Conservation (phyloP, 2,797 vertebrate genomes). For the Salarias fasciatus region DNA sequence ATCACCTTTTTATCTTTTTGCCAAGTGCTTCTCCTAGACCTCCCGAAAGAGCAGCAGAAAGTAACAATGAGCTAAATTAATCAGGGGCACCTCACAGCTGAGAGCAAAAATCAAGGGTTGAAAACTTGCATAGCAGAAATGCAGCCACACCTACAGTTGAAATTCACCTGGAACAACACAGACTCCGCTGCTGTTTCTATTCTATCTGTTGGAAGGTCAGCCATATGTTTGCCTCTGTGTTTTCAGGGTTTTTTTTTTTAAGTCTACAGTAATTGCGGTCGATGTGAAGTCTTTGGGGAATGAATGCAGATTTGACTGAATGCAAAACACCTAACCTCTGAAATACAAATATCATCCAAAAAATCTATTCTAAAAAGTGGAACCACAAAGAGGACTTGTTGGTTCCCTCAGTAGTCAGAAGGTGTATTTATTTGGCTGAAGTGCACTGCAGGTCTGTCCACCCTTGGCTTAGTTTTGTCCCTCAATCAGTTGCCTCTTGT, state of each 20-base stretch:
- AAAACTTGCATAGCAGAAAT: constrained; percentile 24
- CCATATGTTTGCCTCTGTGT: constrained; percentile 3
- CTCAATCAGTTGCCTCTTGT: constrained; percentile 10
- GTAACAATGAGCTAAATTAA: constrained; percentile 32
- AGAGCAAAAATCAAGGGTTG: constrained; percentile 42
- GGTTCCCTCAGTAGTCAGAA: constrained; percentile 1
- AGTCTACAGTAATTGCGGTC: too few relatives aligned
- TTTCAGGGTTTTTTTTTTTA: too few relatives aligned
- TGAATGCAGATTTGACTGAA: constrained; percentile 15
- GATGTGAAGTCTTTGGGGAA: too few relatives aligned
- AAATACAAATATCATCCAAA: constrained; percentile 6
- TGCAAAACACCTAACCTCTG: constrained; percentile 25
- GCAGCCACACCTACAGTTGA: constrained; percentile 15
- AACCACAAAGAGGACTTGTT: constrained; percentile 2
- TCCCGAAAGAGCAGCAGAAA: constrained; percentile 19
- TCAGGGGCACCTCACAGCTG: constrained; percentile 7
- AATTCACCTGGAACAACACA: constrained; percentile 39
- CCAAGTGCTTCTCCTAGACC: background rate
- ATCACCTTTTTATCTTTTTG: constrained; percentile 1
- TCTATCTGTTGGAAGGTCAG: constrained; percentile 41
- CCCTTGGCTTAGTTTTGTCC: constrained; percentile 1
- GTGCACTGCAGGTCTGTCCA: constrained; percentile 9
- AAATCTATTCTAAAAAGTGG: background rate
- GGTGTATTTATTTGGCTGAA: constrained; percentile 13
- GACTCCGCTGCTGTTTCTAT: constrained; percentile 7